These are phyloP conservation scores for Cyclura pinguis DNA, from an alignment of 2,797 vertebrate genomes.

Conservation along the genomic window DNA sequence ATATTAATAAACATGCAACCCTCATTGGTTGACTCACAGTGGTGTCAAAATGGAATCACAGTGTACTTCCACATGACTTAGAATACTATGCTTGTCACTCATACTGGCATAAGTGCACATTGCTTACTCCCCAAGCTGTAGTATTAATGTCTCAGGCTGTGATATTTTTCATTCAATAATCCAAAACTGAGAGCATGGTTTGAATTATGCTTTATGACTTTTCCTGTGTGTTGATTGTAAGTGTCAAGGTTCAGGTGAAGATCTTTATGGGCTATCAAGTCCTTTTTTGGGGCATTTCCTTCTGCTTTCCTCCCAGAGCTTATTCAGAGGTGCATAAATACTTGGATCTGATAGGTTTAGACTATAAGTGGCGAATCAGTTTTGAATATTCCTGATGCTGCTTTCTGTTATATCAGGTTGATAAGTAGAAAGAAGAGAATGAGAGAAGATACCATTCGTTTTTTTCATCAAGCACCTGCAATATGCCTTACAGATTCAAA, in stretches of 20 bases:
- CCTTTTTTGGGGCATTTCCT: background rate
- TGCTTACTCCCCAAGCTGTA: too few relatives aligned
- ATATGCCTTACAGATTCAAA: slow-evolving; percentile 13
- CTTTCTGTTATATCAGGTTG: too few relatives aligned
- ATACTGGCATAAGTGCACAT: background rate
- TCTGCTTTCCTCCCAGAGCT: too few relatives aligned
- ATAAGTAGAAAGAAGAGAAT: too few relatives aligned
- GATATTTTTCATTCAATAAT: background rate
- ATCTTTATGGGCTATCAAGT: background rate
- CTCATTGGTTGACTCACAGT: background rate
- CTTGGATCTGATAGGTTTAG: too few relatives aligned
- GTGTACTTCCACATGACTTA: background rate
- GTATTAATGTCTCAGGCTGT: background rate
- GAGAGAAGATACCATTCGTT: too few relatives aligned
- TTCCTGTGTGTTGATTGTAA: background rate
- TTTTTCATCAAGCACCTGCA: background rate
- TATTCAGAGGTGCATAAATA: too few relatives aligned
- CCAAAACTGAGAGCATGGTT: background rate
- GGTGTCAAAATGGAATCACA: background rate
- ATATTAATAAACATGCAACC: too few relatives aligned
- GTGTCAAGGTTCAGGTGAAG: background rate
- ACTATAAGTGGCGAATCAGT: too few relatives aligned
- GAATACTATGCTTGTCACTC: background rate
- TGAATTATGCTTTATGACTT: background rate
- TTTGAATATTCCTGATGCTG: too few relatives aligned